A percentile compares a stretch with the other conserved stretches of the same genome.
These are phyloP conservation scores for Nysson spinosus DNA, from an alignment of 2,888 invertebrate genomes.

Conservation along the genomic window DNA sequence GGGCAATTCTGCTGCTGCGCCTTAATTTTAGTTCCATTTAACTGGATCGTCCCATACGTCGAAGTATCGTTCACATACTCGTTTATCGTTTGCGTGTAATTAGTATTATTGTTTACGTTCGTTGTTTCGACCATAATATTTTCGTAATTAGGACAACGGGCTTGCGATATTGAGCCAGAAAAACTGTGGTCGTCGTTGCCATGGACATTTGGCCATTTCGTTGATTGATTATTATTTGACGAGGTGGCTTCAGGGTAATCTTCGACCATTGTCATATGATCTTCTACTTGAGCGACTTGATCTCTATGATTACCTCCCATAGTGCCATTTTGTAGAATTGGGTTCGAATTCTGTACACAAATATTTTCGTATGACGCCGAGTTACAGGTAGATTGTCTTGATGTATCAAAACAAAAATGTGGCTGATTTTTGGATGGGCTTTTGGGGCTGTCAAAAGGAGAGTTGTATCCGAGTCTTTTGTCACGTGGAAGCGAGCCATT, in stretches of 20 bases:
- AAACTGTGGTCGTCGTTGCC: constrained; percentile 51
- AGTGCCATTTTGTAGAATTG: constrained; percentile 57
- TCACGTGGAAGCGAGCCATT: constrained; percentile 92
- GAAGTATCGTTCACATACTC: constrained; percentile 46
- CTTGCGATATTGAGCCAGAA: constrained; percentile 62
- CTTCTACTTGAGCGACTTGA: constrained; percentile 20
- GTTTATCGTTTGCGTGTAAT: constrained; percentile 12
- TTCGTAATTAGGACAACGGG: constrained; percentile 68
- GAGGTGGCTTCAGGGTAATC: constrained; percentile 43
- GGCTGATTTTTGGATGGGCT: constrained; percentile 69
- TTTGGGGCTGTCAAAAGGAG: constrained; percentile 74
- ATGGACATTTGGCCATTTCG: constrained; percentile 62
- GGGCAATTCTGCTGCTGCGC: constrained; percentile 41
- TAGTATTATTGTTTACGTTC: constrained; percentile 22
- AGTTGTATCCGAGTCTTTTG: constrained; percentile 77
- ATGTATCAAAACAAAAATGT: constrained; percentile 76
- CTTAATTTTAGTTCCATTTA: constrained; percentile 61
- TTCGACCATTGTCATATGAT: constrained; percentile 21
- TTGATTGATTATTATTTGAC: constrained; percentile 67
- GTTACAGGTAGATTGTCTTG: constrained; percentile 69
- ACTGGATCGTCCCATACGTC: constrained; percentile 64
- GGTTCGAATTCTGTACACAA: constrained; percentile 72
- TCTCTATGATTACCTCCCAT: constrained; percentile 35
- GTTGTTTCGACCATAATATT: constrained; percentile 59
- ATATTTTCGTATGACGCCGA: constrained; percentile 70